Base-by-base conservation (phyloP, 2,113 vertebrate genomes). In the Suricata suricatta region DNA sequence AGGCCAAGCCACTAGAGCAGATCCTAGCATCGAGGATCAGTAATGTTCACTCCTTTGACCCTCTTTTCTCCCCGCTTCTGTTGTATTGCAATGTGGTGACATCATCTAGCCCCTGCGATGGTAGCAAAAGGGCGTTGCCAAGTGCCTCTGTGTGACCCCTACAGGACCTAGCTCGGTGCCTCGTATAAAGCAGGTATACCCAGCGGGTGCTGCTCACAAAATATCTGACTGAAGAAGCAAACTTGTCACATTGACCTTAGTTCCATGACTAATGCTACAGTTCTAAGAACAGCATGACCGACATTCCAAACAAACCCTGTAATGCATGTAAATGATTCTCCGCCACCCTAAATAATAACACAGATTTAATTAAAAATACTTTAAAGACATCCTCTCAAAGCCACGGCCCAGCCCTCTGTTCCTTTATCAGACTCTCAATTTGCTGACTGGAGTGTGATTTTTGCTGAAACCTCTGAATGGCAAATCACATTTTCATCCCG, bases 381-480 rank as follows among this genome's bases (percentile, higher is more conserved):
- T 84, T 63, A 83, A 90, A 95, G 89, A 35, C 90, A 72, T 80
- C 74, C 84, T 90, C 93, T 88, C 79, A 87, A 95, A 94, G 80
- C 38, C 64, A 76, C 2, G 5, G 80, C 60, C 25, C 29, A n/a
- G 66, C 52, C 35, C 95, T 93, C 50, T 93, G 25, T 92, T 85
- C 64, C 54, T 95, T 96, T 90, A 90, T 97, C 92, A 92, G 72
- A 64, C 84, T 94, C 92, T 94, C 92, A 86, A 3, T 93, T 96
- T 98, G 97, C 96, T 96, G 95, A 96, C 96, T 96, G 60, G 92
- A 90, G 94, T 94, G 92, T 86, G 93, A 92, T 96, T 97, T 97
- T 95, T 96, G 92, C 94, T 98, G 97, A 98, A 97, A 95, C 84
- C 87, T 97, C 86, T 96, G 96, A 97, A 97, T 97, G 88, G 96